Conservation (phyloP, 2,113 vertebrate species). For the Labeo catla region DNA sequence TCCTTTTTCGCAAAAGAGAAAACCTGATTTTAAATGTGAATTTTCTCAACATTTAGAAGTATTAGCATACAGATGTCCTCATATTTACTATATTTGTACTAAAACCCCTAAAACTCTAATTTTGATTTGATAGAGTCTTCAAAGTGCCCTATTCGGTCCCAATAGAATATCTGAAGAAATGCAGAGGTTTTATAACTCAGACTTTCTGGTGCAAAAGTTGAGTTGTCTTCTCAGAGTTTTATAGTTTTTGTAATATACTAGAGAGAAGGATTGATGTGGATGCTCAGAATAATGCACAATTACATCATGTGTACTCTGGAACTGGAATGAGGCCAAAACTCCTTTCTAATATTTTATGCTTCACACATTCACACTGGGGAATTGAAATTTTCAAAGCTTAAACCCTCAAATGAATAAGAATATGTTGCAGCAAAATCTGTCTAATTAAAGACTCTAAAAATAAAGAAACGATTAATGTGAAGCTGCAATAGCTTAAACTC, state of each 20-base stretch:
- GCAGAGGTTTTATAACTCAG: neutral
- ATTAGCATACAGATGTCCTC: neutral
- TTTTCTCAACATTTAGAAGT: neutral
- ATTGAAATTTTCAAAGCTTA: neutral
- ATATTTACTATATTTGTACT: neutral
- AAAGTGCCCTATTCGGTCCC: neutral
- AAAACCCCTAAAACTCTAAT: neutral
- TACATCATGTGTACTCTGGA: neutral
- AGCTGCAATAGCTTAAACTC: neutral
- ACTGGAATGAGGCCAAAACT: neutral
- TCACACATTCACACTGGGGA: neutral
- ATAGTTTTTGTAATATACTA: neutral
- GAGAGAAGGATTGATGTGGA: neutral
- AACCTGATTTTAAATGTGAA: neutral
- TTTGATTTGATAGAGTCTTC: neutral
- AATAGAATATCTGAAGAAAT: neutral
- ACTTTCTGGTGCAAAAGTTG: neutral
- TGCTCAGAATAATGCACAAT: neutral
- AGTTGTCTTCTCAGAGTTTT: neutral
- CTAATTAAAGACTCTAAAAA: constrained; percentile 6
- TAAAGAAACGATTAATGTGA: neutral
- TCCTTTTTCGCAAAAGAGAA: no score
- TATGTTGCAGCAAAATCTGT: neutral
- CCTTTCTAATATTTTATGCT: neutral
- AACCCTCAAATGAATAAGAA: constrained; percentile 1